Evolutionary conservation across 2,113 vertebrate genomes (phyloP), one percentile per base, ranked within the genome.

Genomic region (Corydoras maculifer): DNA sequence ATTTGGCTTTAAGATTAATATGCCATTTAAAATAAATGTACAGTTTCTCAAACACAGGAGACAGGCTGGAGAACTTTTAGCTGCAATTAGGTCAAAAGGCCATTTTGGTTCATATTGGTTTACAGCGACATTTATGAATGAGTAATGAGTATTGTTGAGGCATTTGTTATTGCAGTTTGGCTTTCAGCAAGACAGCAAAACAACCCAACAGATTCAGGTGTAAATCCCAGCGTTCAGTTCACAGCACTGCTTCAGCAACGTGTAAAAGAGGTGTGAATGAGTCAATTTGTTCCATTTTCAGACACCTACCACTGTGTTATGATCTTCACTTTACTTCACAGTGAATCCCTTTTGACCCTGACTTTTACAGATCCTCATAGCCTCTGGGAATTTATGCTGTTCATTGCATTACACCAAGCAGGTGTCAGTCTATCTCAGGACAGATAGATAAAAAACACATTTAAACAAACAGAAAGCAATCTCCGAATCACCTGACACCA

Each of bases 191-290:
- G 9, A 57, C 12, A 57, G 50, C 32, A 11, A n/a, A 49, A 3
- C 48, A 18, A 50, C 43, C 43, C 43, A 10, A 15, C 25, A 50
- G 4, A 18, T 64, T 14, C 29, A 43, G 18, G 53, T 65, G 35
- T n/a, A 49, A 58, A 57, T 57, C 15, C 29, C 10, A 58, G 29
- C 68, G 53, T 62, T 62, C 60, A 35, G 14, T 35, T 25, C 29
- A 13, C 5, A 25, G 59, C 31, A 31, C 8, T 53, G 43, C 31
- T 30, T 54, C 58, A 54, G 48, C 49, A 18, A 9, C 13, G 49
- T 54, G 62, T 65, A 48, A 65, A 60, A 35, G 57, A 49, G 57
- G 29, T 53, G 57, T 13, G 71, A 67, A 71, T 30, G 29, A 49
- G 49, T 55, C 29, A 31, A 13, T 50, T 54, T 30, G 49, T 31